A percentile compares a stretch with the other conserved stretches of the same genome.
Evolutionary conservation across 2,797 vertebrate species (phyloP).

Genomic region (Lagodon rhomboides): DNA sequence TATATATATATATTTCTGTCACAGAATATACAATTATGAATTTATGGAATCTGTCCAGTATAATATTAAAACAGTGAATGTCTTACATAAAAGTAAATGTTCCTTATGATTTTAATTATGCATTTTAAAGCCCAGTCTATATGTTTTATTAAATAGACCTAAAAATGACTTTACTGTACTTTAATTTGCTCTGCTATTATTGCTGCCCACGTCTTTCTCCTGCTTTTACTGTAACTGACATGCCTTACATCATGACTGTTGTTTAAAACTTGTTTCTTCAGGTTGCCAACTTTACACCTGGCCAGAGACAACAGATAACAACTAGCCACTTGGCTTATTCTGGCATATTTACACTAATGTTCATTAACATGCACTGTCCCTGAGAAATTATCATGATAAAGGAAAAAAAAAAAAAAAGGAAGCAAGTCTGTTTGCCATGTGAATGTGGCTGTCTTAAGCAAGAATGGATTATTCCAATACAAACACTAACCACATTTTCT

Average conservation of each 20-base stretch:
- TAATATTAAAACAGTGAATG: background rate
- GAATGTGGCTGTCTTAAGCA: background rate
- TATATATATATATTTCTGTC: background rate
- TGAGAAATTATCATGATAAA: too few relatives aligned
- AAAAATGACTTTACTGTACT: background rate
- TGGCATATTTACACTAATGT: too few relatives aligned
- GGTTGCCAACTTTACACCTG: too few relatives aligned
- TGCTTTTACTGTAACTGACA: too few relatives aligned
- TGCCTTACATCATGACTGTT: too few relatives aligned
- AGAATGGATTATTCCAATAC: background rate
- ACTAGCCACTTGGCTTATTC: too few relatives aligned
- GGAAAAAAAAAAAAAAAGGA: background rate
- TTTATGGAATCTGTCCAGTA: background rate
- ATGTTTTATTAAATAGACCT: background rate
- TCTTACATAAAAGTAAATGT: background rate
- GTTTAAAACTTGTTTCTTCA: too few relatives aligned
- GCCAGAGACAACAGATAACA: too few relatives aligned
- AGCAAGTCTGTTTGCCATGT: constrained; percentile 1
- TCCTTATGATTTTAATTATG: background rate
- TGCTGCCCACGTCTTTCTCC: too few relatives aligned
- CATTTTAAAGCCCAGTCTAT: background rate
- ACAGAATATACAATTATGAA: background rate
- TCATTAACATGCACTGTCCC: too few relatives aligned
- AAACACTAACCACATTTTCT: background rate
- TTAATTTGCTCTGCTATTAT: too few relatives aligned